Base-by-base conservation (phyloP, 2,797 vertebrate genomes). In the Vultur gryphus region DNA sequence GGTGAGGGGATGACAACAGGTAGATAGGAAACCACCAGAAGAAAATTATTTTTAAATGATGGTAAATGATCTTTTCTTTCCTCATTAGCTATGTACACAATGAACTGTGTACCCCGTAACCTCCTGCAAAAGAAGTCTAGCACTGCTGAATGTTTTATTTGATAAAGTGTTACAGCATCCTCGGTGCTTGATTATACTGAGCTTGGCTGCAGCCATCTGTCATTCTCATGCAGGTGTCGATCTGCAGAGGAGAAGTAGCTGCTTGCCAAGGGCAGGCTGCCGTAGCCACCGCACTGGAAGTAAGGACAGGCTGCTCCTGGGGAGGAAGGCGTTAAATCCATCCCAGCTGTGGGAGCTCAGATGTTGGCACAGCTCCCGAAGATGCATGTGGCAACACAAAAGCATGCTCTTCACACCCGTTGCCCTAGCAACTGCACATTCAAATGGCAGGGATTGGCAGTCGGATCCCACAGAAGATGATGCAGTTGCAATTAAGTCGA, bases 401-500 rank as follows among this genome's bases (percentile, higher is more conserved):
- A 93, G 71, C 82, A 33, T 54, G 77, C 90, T 88, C 87, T 64
- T 72, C 54, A 8, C 41, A 5, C 29, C 13, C 7, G 91, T 97
- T 96, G 41, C 93, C 96, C 28, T 76, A n/a, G 96, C 96, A 97
- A 97, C 97, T 5, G 80, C 83, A 15, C 90, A 82, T 61, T 51
- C 21, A 21, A 1, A 6, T 33, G 79, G 77, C 55, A 6, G 88
- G 72, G 12, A 9, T 20, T 75, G 94, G 87, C 91, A 67, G 76
- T 11, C 3, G 4, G 13, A 24, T 46, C 55, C 79, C 5, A 46
- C 66, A 46, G 48, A 75, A 69, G 66, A 85, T 18, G 77, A 16
- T 92, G 81, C 35, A 5, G 57, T 12, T 62, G 62, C 90, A 87
- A 95, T 96, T 93, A 94, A 95, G 51, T 52, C 0, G 41, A 78